Conservation (phyloP, 2,797 vertebrate genomes). For the Crenichthys baileyi region DNA sequence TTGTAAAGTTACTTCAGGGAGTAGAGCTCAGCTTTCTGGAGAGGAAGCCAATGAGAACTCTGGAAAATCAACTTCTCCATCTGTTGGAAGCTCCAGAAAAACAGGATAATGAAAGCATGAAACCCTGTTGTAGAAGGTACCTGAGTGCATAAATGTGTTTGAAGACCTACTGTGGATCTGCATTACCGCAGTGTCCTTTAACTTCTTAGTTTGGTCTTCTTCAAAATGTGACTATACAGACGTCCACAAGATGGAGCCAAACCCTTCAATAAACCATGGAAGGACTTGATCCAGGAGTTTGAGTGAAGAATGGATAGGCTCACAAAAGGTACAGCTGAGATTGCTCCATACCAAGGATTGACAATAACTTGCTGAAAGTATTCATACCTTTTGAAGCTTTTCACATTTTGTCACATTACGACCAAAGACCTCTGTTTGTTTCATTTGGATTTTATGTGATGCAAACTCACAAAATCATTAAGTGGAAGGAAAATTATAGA, state of each 20-base stretch:
- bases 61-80: neutral
- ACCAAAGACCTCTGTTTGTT: neutral
- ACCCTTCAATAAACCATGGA: constrained; percentile 16
- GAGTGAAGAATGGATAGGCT: neutral
- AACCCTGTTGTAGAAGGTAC: neutral
- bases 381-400: neutral
- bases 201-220: neutral
- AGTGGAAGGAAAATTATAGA: neutral
- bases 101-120: neutral
- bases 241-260: constrained; percentile 69
- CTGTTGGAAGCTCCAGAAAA: neutral
- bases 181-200: neutral
- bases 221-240: neutral
- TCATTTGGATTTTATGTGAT: neutral
- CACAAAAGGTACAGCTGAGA: neutral
- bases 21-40: neutral
- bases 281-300: neutral
- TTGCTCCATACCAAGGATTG: neutral
- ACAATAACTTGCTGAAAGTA: no score
- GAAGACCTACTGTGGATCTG: neutral
- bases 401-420: neutral
- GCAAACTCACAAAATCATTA: no score
- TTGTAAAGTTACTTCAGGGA: neutral
- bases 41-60: neutral
- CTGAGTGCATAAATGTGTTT: neutral